Percentiles rank a stretch among this genome's conserved stretches.
phyloP scores from a whole-genome alignment of 2,888 invertebrate species.

The Lampropteryx suffumata region DNA sequence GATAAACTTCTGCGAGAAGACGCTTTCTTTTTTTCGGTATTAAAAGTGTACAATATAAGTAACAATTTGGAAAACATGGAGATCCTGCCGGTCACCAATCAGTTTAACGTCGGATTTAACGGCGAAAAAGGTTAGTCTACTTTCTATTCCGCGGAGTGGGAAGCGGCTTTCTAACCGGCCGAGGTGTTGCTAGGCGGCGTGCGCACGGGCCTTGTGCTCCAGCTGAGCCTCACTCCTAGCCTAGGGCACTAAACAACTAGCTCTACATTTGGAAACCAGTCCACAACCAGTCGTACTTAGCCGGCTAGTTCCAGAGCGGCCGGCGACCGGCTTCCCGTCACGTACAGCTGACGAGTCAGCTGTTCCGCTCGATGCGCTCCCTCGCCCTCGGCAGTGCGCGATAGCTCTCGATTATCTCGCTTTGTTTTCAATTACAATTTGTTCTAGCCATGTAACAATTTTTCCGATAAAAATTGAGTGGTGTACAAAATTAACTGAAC shows the following conservation, averaged over 20 bases:
- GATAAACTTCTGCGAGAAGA: slow-evolving; percentile 76
- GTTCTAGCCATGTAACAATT: too few species aligned
- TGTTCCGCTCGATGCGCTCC: slow-evolving; percentile 59
- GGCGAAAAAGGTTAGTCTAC: slow-evolving; percentile 87
- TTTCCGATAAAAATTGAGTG: too few species aligned
- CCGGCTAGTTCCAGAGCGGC: slow-evolving; percentile 13
- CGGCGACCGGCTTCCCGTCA: slow-evolving; percentile 13
- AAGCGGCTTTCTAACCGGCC: slow-evolving; percentile 73
- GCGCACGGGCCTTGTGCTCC: slow-evolving; percentile 47
- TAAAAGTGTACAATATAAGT: slow-evolving; percentile 83
- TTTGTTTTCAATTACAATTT: slow-evolving; percentile 10
- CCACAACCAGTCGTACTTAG: background rate
- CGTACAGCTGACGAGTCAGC: slow-evolving; percentile 68
- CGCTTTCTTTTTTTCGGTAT: slow-evolving; percentile 66
- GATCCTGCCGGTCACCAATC: slow-evolving; percentile 90
- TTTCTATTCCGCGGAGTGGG: slow-evolving; percentile 70
- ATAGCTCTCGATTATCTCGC: slow-evolving; percentile 31
- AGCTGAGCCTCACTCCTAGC: slow-evolving; percentile 1
- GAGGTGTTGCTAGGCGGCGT: slow-evolving; percentile 73
- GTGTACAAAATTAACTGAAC: too few species aligned
- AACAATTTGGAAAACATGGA: slow-evolving; percentile 87
- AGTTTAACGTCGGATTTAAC: slow-evolving; percentile 89
- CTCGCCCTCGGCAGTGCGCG: slow-evolving; percentile 47
- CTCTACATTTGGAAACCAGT: background rate
- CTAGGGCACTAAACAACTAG: background rate